Conservation (phyloP, 53 echinoderm and acorn worm genomes). For the Hippasteria phrygiana region DNA sequence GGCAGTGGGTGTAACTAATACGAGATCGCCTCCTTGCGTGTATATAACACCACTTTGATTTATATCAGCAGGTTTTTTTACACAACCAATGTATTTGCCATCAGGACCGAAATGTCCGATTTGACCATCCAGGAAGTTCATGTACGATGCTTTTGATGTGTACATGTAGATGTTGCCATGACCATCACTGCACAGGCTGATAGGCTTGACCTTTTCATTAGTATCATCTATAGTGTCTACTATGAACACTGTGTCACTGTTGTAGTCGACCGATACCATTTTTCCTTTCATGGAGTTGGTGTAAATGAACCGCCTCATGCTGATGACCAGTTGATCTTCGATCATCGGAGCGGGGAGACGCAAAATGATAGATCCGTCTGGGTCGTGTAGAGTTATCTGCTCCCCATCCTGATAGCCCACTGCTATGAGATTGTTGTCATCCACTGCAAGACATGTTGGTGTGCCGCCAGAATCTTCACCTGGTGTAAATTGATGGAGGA, state of each 20-base stretch:
- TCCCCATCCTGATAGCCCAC: neutral
- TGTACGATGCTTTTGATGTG: neutral
- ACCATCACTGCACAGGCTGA: neutral
- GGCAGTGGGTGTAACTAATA: neutral
- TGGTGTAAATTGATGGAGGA: neutral
- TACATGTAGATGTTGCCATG: constrained; percentile 6
- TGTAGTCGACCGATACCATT: constrained; percentile 10
- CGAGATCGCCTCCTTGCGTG: constrained; percentile 6
- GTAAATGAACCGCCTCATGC: constrained; percentile 10
- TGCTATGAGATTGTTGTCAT: constrained; percentile 6
- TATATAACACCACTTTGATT: neutral
- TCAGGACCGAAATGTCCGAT: neutral
- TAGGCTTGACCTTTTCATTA: neutral
- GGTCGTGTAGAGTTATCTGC: neutral
- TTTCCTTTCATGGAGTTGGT: neutral
- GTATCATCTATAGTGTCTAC: neutral
- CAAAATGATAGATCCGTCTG: neutral
- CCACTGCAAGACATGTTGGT: constrained; percentile 2
- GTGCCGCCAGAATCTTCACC: neutral
- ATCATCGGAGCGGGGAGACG: neutral
- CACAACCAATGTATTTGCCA: constrained; percentile 10
- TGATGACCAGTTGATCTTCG: neutral
- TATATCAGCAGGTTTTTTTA: neutral
- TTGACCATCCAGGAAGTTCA: neutral
- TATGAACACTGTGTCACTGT: neutral